A percentile compares a stretch with the other conserved stretches of the same genome.
Evolutionary conservation across 2,113 vertebrate species (phyloP).

Genomic region (Cettia cetti): DNA sequence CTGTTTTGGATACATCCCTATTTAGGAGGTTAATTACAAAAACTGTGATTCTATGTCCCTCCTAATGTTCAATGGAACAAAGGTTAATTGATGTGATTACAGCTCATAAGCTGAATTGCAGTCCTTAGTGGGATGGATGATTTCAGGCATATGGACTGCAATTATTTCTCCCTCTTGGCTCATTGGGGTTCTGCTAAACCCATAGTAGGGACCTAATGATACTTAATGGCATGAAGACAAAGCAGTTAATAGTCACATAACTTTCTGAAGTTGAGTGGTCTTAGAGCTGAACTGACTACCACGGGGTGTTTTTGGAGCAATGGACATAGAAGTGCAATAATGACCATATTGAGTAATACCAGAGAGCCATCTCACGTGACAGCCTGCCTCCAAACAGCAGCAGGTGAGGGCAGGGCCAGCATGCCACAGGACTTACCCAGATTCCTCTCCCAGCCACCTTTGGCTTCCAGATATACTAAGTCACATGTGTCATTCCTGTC

Average conservation of each 20-base stretch:
- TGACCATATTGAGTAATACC: background rate
- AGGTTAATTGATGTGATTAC: slow-evolving; percentile 61
- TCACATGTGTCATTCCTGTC: background rate
- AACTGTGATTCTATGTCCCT: slow-evolving; percentile 17
- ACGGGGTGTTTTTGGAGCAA: background rate
- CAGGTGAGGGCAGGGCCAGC: background rate
- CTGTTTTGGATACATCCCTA: slow-evolving; percentile 30
- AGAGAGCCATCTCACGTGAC: background rate
- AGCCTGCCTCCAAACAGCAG: background rate
- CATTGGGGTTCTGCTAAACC: slow-evolving; percentile 21
- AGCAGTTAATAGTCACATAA: background rate
- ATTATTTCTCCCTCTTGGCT: slow-evolving; percentile 51
- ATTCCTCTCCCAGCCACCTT: background rate
- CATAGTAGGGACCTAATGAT: slow-evolving; percentile 23
- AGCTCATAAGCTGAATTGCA: slow-evolving; percentile 32
- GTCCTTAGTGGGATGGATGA: slow-evolving; percentile 46
- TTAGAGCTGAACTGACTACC: background rate
- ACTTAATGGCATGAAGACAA: slow-evolving; percentile 26
- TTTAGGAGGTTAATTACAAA: slow-evolving; percentile 53
- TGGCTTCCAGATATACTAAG: background rate
- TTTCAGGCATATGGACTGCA: slow-evolving; percentile 34
- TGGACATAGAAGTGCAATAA: background rate
- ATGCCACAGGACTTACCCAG: rapidly evolving
- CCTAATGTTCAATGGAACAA: slow-evolving; percentile 40
- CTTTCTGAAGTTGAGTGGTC: background rate